Conservation (phyloP, 2,113 vertebrate species). For the Thamnaconus septentrionalis region DNA sequence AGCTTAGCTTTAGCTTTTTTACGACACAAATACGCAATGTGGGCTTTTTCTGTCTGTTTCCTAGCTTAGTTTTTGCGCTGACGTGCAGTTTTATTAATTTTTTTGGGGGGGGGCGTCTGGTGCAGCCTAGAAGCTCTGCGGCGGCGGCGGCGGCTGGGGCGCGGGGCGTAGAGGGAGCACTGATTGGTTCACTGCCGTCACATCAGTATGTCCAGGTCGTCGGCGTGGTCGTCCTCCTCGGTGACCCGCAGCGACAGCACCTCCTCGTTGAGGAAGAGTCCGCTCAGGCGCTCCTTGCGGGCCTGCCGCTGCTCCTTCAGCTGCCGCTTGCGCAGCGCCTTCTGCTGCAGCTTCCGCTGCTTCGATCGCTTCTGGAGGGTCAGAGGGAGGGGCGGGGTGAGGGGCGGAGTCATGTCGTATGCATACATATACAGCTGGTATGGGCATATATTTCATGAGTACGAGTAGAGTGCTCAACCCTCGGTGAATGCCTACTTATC, state of each 20-base stretch:
- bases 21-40: slow-evolving; percentile 12
- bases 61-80: no score
- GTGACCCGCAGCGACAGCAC: slow-evolving; percentile 93
- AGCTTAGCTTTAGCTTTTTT: slow-evolving; percentile 7
- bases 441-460: no score
- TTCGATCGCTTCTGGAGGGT: slow-evolving; percentile 88
- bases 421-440: no score
- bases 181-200: slow-evolving; percentile 86
- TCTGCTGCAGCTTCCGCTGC: slow-evolving; percentile 96
- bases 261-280: slow-evolving; percentile 97
- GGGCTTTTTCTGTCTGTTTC: background rate
- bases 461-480: no score
- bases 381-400: no score
- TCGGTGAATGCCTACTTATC: no score
- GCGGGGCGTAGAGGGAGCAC: slow-evolving; percentile 84
- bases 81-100: background rate
- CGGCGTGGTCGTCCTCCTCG: slow-evolving; percentile 90
- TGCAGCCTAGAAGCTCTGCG: slow-evolving; percentile 17
- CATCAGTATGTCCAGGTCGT: slow-evolving; percentile 96
- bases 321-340: slow-evolving; percentile 95
- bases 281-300: slow-evolving; percentile 95
- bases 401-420: no score
- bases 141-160: background rate
- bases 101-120: slow-evolving; percentile 6
- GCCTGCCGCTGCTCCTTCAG: slow-evolving; percentile 97